Evolutionary conservation across 2,113 vertebrate genomes (phyloP).

Genomic region (Ptyas mucosa): DNA sequence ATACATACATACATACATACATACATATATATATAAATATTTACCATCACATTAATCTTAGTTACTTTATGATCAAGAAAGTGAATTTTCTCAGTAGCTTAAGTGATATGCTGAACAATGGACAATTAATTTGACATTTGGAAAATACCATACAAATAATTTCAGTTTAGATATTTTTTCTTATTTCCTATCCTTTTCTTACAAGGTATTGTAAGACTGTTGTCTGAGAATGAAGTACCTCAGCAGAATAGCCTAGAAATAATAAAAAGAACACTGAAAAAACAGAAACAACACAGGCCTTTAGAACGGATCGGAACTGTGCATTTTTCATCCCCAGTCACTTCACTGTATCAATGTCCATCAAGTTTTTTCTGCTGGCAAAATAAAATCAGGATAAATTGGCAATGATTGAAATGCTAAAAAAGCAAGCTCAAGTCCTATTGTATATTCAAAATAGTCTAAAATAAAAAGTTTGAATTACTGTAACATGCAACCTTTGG

Average conservation of each 20-base stretch:
- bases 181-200: not conserved
- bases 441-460: not conserved
- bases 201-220: not conserved
- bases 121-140: not conserved
- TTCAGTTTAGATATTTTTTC: not conserved
- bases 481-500: not conserved
- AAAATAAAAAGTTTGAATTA: not conserved
- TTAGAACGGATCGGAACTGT: not conserved
- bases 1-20: too few relatives aligned
- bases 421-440: slow-evolving; percentile 11
- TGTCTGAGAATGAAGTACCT: not conserved
- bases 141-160: not conserved
- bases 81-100: not conserved
- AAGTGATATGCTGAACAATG: not conserved
- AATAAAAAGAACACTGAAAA: not conserved
- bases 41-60: not conserved
- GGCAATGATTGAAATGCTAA: not conserved
- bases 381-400: not conserved
- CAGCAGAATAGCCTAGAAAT: not conserved
- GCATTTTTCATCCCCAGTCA: too few relatives aligned
- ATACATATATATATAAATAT: not conserved
- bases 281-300: not conserved
- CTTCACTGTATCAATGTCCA: not conserved
- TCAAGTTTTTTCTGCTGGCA: not conserved
- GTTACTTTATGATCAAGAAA: not conserved